Conservation (phyloP, 2,113 vertebrate genomes). For the Hiodon alosoides region DNA sequence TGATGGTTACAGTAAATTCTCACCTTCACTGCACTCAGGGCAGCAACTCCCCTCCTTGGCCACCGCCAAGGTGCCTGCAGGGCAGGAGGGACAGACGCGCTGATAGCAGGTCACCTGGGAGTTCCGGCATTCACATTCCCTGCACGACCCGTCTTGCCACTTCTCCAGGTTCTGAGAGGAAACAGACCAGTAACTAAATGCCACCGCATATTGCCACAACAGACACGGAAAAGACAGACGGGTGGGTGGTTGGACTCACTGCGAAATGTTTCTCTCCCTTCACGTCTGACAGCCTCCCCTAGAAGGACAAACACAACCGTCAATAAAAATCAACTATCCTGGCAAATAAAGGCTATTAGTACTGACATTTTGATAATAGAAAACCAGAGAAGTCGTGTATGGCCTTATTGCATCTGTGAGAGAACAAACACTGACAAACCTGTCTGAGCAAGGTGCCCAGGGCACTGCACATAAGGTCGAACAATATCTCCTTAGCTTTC, state of each 20-base stretch:
- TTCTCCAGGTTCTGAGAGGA: conserved; percentile 58
- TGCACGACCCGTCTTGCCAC: conserved; percentile 70
- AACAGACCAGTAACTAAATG: not conserved
- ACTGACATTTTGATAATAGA: not conserved
- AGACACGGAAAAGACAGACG: not conserved
- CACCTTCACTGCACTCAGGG: conserved; percentile 74
- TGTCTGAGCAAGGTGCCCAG: not conserved
- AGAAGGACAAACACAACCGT: not conserved
- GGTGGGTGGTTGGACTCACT: conserved; percentile 34
- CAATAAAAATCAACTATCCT: not conserved
- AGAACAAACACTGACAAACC: not conserved
- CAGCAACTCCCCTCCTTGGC: conserved; percentile 67
- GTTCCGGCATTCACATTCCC: conserved; percentile 69
- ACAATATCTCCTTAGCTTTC: not conserved
- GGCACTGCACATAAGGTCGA: not conserved
- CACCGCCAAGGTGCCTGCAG: conserved; percentile 57
- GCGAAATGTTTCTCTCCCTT: conserved; percentile 48
- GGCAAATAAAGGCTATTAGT: no score
- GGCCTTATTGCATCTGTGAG: not conserved
- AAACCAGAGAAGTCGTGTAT: not conserved
- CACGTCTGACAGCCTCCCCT: conserved; percentile 41
- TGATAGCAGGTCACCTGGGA: conserved; percentile 72
- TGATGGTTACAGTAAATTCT: not conserved
- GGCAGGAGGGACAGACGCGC: conserved; percentile 74
- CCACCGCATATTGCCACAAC: not conserved